A percentile compares a stretch with the other conserved stretches of the same genome.
Evolutionary conservation across 2,113 vertebrate genomes (phyloP).

Genomic region (Pteronura brasiliensis): DNA sequence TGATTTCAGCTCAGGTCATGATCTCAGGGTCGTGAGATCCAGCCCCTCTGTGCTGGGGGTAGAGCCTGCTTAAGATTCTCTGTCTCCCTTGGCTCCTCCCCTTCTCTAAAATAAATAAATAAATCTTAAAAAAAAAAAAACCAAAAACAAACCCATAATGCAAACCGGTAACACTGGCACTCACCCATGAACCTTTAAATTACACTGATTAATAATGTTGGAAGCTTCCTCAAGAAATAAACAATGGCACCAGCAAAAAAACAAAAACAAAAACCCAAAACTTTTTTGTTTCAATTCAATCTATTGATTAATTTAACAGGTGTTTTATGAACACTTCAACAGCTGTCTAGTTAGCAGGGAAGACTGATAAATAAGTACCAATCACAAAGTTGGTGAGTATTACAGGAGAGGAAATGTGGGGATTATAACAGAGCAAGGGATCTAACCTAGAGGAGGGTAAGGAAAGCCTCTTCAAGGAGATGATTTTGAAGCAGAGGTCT

Average conservation of each 20-base stretch:
- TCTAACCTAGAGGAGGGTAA: not conserved
- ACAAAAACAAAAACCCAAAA: not conserved
- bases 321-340: not conserved
- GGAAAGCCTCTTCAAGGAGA: not conserved
- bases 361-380: not conserved
- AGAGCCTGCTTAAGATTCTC: not conserved
- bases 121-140: not conserved
- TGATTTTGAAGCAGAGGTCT: not conserved
- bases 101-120: not conserved
- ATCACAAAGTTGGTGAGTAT: not conserved
- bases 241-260: slow-evolving; percentile 92
- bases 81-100: not conserved
- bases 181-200: slow-evolving; percentile 52
- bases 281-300: not conserved
- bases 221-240: slow-evolving; percentile 85
- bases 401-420: not conserved
- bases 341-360: not conserved
- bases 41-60: not conserved
- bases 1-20: not conserved
- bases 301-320: not conserved
- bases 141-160: not conserved
- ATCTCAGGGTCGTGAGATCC: not conserved
- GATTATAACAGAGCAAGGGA: not conserved
- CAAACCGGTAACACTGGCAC: slow-evolving; percentile 30
- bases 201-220: slow-evolving; percentile 43